phyloP scores from a whole-genome alignment of 1,140 invertebrate species.

The Tetramorium parvispinum region DNA sequence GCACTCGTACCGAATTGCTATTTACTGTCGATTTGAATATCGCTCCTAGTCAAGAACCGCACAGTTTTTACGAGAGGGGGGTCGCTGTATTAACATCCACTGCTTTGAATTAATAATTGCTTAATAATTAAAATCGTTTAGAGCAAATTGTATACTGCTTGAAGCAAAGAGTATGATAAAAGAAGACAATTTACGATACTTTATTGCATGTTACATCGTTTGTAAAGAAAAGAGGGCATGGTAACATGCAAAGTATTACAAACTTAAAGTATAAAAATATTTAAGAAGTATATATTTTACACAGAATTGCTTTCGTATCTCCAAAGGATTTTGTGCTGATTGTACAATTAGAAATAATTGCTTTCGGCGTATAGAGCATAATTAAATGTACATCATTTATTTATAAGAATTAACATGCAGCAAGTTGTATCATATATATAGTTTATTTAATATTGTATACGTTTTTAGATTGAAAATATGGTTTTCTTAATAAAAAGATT shows the following conservation, averaged over 20 bases:
- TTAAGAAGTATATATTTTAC: slow-evolving; percentile 64
- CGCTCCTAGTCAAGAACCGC: slow-evolving; percentile 93
- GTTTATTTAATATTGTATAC: slow-evolving; percentile 75
- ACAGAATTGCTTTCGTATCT: slow-evolving; percentile 28
- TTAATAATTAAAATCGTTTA: slow-evolving; percentile 28
- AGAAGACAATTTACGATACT: neutral
- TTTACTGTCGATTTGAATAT: slow-evolving; percentile 98
- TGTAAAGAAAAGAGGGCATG: slow-evolving; percentile 37
- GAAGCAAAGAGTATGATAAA: slow-evolving; percentile 16
- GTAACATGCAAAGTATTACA: neutral
- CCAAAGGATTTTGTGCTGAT: slow-evolving; percentile 46
- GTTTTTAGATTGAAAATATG: slow-evolving; percentile 62
- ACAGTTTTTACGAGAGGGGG: slow-evolving; percentile 98
- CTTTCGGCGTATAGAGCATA: slow-evolving; percentile 29
- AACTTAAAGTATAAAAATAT: slow-evolving; percentile 37
- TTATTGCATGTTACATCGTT: slow-evolving; percentile 22
- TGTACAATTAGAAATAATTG: slow-evolving; percentile 42
- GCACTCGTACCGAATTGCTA: slow-evolving; percentile 96
- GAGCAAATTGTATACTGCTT: slow-evolving; percentile 25
- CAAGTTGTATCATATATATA: slow-evolving; percentile 71
- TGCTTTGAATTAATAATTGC: slow-evolving; percentile 91
- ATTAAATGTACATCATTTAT: slow-evolving; percentile 58
- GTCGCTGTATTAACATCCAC: slow-evolving; percentile 97
- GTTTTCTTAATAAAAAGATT: slow-evolving; percentile 68
- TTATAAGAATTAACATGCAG: slow-evolving; percentile 38